These are phyloP conservation scores for Drosophila subquinaria DNA, from an alignment of 2,888 invertebrate genomes.

Conservation along the genomic window DNA sequence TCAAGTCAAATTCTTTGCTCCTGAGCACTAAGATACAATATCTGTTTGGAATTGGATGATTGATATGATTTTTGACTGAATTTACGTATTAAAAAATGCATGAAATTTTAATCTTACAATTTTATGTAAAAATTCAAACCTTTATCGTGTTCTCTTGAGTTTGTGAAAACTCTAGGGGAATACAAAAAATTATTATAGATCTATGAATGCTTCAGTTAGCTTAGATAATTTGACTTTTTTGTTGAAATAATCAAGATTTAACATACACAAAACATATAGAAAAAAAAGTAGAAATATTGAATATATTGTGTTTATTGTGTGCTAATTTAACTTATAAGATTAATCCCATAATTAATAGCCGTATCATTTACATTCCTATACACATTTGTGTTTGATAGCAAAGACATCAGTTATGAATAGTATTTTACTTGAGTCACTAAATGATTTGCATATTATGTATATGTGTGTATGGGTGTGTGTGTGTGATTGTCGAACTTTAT, in stretches of 20 bases:
- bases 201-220: no score
- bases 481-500: slow-evolving; percentile 18
- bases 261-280: neutral
- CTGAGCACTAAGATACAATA: no score
- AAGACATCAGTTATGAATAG: slow-evolving; percentile 2
- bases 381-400: neutral
- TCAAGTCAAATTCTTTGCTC: no score
- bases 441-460: slow-evolving; percentile 53
- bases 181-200: no score
- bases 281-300: neutral
- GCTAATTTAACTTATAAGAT: neutral
- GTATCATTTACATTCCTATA: neutral
- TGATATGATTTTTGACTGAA: no score
- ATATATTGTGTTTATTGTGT: neutral
- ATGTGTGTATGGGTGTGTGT: neutral
- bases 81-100: no score
- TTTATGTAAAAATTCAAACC: no score
- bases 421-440: slow-evolving; percentile 36
- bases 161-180: no score
- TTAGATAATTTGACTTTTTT: neutral
- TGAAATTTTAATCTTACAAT: no score
- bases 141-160: no score
- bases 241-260: no score
- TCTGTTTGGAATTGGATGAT: no score
- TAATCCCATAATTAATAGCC: neutral